phyloP scores from a whole-genome alignment of 2,888 invertebrate species.

The Conomelus anceps region DNA sequence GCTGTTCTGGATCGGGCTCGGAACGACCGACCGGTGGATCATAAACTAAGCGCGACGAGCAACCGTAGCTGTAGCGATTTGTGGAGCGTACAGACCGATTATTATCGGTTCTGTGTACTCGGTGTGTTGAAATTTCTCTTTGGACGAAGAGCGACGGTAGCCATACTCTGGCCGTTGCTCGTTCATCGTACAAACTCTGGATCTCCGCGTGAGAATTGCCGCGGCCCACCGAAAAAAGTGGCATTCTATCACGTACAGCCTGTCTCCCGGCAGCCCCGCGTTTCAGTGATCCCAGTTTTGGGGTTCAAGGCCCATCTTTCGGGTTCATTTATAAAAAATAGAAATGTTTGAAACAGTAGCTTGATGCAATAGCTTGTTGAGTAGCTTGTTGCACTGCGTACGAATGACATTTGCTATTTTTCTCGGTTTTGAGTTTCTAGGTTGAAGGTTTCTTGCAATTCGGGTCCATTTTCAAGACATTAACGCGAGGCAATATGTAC shows the following conservation, averaged over 20 bases:
- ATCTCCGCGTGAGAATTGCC: not conserved
- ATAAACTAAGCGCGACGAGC: not conserved
- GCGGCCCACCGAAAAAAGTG: not conserved
- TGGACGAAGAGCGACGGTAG: not conserved
- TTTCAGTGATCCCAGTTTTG: not conserved
- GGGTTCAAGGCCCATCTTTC: not conserved
- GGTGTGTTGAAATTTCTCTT: not conserved
- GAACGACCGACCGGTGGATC: too few species aligned
- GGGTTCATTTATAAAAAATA: not conserved
- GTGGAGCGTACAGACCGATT: not conserved
- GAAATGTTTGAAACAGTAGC: not conserved
- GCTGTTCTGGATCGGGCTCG: too few species aligned
- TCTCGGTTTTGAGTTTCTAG: too few species aligned
- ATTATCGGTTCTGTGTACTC: not conserved
- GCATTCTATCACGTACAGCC: not conserved
- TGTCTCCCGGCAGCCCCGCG: too few species aligned
- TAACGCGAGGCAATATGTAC: too few species aligned
- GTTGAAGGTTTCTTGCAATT: too few species aligned
- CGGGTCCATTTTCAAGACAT: too few species aligned
- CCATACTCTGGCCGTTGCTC: too few species aligned
- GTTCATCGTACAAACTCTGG: too few species aligned
- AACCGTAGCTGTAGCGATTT: not conserved
- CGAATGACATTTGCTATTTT: too few species aligned
- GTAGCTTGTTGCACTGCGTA: too few species aligned
- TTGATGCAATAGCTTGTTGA: too few species aligned